These are phyloP conservation scores for Isurus oxyrinchus DNA, from an alignment of 2,113 vertebrate genomes.

Conservation along the genomic window DNA sequence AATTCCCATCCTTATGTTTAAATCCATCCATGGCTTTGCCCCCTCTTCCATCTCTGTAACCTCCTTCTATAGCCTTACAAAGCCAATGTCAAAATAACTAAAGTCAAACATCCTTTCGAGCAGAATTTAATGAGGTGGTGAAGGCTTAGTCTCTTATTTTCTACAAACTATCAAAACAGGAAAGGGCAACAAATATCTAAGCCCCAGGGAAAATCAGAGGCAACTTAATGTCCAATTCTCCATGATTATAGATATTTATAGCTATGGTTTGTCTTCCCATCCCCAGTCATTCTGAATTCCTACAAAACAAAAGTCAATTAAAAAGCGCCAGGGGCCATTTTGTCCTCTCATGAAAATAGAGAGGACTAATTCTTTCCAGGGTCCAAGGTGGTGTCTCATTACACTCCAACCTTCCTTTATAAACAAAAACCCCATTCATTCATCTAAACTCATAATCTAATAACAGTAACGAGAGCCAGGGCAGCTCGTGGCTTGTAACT, in stretches of 20 bases:
- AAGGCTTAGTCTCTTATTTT: neutral
- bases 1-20: neutral
- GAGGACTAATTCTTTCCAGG: slow-evolving; percentile 12
- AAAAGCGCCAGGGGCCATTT: neutral
- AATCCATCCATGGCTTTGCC: neutral
- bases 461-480: slow-evolving; percentile 18
- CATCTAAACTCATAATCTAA: slow-evolving; percentile 29
- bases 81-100: neutral
- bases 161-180: neutral
- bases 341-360: neutral
- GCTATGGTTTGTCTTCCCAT: neutral
- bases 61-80: neutral
- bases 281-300: neutral
- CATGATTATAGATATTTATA: slow-evolving; percentile 4
- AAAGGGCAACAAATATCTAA: neutral
- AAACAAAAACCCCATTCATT: slow-evolving; percentile 33
- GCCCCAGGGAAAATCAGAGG: slow-evolving; percentile 14
- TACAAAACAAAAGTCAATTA: slow-evolving; percentile 20
- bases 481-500: neutral
- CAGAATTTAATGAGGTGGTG: neutral
- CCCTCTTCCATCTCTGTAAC: neutral
- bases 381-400: slow-evolving; percentile 8
- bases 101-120: neutral
- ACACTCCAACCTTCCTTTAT: neutral
- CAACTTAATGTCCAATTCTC: neutral